Evolutionary conservation across 2,888 invertebrate genomes (phyloP).

Genomic region (Gisinianus flammeolus): DNA sequence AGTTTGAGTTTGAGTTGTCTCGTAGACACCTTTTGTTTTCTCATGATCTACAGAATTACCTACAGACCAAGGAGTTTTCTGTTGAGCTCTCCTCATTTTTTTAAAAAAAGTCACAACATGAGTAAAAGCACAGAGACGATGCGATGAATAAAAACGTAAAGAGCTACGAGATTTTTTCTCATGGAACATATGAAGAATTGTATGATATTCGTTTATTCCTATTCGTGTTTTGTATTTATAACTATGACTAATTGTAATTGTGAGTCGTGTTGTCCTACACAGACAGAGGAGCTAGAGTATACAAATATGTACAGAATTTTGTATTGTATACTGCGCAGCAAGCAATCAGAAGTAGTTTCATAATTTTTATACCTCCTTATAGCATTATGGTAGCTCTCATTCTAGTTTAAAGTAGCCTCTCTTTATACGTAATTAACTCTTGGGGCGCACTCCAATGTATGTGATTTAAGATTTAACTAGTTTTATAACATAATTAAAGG

Average conservation of each 20-base stretch:
- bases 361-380: not conserved
- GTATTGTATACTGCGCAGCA: not conserved
- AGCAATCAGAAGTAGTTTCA: not conserved
- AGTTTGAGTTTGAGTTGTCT: too few species aligned
- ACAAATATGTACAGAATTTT: not conserved
- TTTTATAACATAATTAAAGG: not conserved
- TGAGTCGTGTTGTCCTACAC: not conserved
- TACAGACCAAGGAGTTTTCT: not conserved
- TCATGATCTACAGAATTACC: not conserved
- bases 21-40: not conserved
- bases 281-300: not conserved
- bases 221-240: constrained; percentile 8
- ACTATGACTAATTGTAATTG: constrained; percentile 11
- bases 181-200: not conserved
- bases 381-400: not conserved
- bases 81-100: not conserved
- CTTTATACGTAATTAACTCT: not conserved
- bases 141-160: too few species aligned
- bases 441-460: not conserved
- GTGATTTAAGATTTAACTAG: not conserved
- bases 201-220: not conserved
- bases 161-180: not conserved
- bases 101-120: too few species aligned
- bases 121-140: not conserved
- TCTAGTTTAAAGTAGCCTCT: not conserved